Conservation (phyloP, 2,888 invertebrate species). For the Zaprionus lineosus region DNA sequence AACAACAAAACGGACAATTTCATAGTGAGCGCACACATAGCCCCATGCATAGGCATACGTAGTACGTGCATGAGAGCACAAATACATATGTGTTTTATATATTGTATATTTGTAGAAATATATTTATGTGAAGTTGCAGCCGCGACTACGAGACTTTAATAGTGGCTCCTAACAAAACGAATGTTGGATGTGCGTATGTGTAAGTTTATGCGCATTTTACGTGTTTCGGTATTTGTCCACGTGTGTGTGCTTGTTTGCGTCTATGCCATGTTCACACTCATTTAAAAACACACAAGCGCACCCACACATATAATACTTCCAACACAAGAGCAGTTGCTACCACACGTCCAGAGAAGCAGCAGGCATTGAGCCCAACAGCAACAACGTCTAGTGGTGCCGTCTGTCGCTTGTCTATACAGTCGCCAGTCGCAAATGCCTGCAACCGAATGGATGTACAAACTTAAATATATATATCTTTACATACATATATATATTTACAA, state of each 20-base stretch:
- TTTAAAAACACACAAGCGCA: constrained; percentile 18
- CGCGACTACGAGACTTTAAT: constrained; percentile 21
- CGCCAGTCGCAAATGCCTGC: constrained; percentile 25
- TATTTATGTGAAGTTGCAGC: constrained; percentile 34
- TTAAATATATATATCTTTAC: constrained; percentile 7
- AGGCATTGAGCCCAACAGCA: constrained; percentile 37
- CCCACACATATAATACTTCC: constrained; percentile 11
- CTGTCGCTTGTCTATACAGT: constrained; percentile 4
- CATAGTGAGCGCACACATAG: constrained; percentile 34
- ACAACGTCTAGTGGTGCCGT: constrained; percentile 40
- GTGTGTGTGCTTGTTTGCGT: no score
- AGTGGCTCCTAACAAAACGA: constrained; percentile 11
- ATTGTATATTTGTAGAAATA: constrained; percentile 18
- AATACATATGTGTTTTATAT: background rate
- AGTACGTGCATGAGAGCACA: background rate
- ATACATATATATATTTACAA: background rate
- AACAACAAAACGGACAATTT: constrained; percentile 33
- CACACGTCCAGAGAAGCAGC: constrained; percentile 37
- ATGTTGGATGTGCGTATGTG: constrained; percentile 6
- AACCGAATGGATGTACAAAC: no score
- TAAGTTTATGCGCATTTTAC: constrained; percentile 42
- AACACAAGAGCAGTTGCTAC: constrained; percentile 34
- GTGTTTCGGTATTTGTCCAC: constrained; percentile 43
- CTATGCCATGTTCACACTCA: constrained; percentile 44
- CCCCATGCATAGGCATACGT: constrained; percentile 9